Evolutionary conservation across 2,113 vertebrate species (phyloP).

Genomic region (Coturnix japonica): DNA sequence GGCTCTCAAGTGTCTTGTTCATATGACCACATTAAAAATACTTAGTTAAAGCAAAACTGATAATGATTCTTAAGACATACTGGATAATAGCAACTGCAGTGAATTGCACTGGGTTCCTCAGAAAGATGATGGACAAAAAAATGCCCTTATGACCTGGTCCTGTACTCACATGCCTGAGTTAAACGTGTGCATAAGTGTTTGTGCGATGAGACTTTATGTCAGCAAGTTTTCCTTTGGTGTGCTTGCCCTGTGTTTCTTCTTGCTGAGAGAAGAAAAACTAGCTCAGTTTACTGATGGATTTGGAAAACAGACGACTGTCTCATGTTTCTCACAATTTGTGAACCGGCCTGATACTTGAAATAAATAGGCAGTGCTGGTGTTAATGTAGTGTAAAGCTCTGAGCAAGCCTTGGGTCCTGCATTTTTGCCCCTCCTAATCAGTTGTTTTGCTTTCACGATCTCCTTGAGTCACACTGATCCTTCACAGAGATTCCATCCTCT

Average conservation of each 20-base stretch:
- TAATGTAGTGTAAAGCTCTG: background rate
- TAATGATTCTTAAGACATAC: background rate
- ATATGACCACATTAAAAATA: background rate
- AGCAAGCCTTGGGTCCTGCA: accelerated
- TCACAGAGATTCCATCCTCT: background rate
- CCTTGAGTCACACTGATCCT: background rate
- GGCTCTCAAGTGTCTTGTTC: background rate
- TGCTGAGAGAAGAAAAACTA: background rate
- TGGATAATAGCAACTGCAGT: background rate
- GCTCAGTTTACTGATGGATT: background rate
- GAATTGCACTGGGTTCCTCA: background rate
- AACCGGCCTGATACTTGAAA: background rate
- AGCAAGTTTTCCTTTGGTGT: background rate
- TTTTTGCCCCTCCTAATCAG: background rate
- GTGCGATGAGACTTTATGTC: background rate
- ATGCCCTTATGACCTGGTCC: background rate
- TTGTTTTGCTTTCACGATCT: background rate
- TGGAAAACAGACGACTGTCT: background rate
- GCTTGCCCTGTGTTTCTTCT: background rate
- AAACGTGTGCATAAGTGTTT: constrained; percentile 21
- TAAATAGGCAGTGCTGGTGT: background rate
- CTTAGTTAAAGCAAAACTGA: background rate
- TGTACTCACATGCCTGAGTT: constrained; percentile 1
- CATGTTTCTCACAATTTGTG: background rate
- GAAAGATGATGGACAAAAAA: background rate